A percentile compares a stretch with the other conserved stretches of the same genome.
These are phyloP conservation scores for Zaprionus africanus DNA, from an alignment of 1,140 invertebrate species.

Conservation along the genomic window DNA sequence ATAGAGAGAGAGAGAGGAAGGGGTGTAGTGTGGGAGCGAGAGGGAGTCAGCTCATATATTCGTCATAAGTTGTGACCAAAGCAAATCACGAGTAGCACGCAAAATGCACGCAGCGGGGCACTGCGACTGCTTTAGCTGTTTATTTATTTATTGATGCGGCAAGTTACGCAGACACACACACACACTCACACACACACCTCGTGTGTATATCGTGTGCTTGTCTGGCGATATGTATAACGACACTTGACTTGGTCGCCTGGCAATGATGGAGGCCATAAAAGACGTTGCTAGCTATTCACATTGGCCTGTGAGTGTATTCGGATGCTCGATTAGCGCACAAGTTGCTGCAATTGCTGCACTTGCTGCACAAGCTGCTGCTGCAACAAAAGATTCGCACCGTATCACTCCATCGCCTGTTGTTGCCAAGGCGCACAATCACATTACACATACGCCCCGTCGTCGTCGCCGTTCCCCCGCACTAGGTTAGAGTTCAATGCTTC, in stretches of 20 bases:
- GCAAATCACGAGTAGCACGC: slow-evolving; percentile 60
- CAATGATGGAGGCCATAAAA: slow-evolving; percentile 64
- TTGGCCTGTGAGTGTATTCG: slow-evolving; percentile 15
- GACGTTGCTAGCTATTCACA: slow-evolving; percentile 24
- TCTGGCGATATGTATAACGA: slow-evolving; percentile 34
- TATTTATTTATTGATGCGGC: slow-evolving; percentile 69
- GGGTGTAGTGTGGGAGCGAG: background rate
- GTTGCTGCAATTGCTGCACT: background rate
- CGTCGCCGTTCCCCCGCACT: slow-evolving; percentile 28
- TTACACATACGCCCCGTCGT: slow-evolving; percentile 54
- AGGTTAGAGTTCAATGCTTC: slow-evolving; percentile 69
- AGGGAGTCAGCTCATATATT: slow-evolving; percentile 9
- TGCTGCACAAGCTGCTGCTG: background rate
- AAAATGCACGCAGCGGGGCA: slow-evolving; percentile 54
- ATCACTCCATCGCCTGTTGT: slow-evolving; percentile 20
- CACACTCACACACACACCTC: background rate
- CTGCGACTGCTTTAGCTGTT: slow-evolving; percentile 27
- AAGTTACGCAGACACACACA: slow-evolving; percentile 28
- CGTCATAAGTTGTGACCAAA: slow-evolving; percentile 39
- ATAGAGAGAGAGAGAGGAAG: background rate
- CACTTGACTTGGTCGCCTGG: slow-evolving; percentile 49
- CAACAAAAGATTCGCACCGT: background rate
- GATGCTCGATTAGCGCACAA: slow-evolving; percentile 32
- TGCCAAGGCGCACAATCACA: slow-evolving; percentile 56
- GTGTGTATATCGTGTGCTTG: background rate